Evolutionary conservation across 2,113 vertebrate genomes (phyloP).

Genomic region (Aegypius monachus): DNA sequence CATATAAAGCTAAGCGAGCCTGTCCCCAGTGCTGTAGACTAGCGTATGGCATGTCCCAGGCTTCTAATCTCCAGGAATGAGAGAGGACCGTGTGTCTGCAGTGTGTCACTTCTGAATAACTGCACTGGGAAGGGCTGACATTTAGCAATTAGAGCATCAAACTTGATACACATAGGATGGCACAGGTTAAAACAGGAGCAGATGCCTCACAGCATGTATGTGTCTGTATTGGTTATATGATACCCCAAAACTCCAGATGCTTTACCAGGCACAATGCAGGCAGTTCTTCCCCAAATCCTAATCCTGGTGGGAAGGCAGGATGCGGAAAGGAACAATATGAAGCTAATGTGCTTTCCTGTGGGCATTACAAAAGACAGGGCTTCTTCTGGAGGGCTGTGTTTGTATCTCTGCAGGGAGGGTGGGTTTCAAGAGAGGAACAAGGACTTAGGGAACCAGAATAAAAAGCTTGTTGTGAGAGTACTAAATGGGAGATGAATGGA

Average conservation of each 20-base stretch:
- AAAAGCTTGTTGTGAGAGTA: neutral
- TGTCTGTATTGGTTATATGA: neutral
- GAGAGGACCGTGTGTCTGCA: neutral
- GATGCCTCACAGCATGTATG: neutral
- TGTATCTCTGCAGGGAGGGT: neutral
- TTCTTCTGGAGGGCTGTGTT: neutral
- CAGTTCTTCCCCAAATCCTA: neutral
- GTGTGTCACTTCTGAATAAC: neutral
- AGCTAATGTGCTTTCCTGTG: neutral
- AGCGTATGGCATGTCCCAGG: neutral
- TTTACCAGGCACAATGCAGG: neutral
- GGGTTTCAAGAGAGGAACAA: neutral
- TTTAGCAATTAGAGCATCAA: neutral
- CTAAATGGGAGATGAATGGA: neutral
- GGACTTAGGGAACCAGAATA: neutral
- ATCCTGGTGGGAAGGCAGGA: neutral
- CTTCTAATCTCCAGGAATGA: rapidly evolving
- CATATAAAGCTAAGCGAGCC: neutral
- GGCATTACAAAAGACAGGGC: neutral
- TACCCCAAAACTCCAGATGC: neutral
- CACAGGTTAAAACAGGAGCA: neutral
- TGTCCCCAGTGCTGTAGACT: neutral
- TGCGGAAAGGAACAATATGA: neutral
- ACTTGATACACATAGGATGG: rapidly evolving
- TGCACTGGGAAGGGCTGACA: neutral